These are phyloP conservation scores for Tyria jacobaeae DNA, from an alignment of 2,888 invertebrate genomes.

Conservation along the genomic window DNA sequence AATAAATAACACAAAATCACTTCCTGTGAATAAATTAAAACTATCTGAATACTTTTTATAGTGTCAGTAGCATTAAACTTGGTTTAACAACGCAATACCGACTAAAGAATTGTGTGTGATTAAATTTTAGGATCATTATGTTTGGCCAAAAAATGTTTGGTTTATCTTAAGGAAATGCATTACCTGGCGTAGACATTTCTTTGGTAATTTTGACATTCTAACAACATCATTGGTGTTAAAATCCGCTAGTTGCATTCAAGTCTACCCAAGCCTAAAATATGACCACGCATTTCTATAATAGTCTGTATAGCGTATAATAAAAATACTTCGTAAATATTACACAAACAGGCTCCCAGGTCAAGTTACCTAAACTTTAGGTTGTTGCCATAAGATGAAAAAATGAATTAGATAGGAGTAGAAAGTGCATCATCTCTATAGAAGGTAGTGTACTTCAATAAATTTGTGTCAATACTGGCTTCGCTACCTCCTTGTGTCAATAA, in stretches of 20 bases:
- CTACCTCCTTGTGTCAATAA: constrained; percentile 69
- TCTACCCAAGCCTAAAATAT: no score
- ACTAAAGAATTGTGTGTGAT: no score
- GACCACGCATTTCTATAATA: no score
- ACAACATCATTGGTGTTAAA: no score
- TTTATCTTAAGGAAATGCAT: no score
- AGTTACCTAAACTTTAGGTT: no score
- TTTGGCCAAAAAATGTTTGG: no score
- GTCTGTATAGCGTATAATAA: no score
- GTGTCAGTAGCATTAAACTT: neutral
- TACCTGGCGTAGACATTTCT: no score
- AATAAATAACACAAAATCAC: constrained; percentile 13
- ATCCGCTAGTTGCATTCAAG: no score
- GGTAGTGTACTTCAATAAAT: constrained; percentile 67
- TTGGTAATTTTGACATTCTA: no score
- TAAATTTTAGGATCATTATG: no score
- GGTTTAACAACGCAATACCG: neutral
- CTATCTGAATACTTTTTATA: neutral
- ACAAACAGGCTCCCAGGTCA: neutral
- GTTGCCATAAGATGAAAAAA: neutral
- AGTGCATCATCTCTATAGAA: constrained; percentile 53
- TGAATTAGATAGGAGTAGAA: constrained; percentile 31
- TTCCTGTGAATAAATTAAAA: neutral
- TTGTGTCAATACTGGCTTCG: constrained; percentile 78
- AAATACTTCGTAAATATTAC: neutral